Evolutionary conservation across 2,797 vertebrate genomes (phyloP).

Genomic region (Trichosurus vulpecula): DNA sequence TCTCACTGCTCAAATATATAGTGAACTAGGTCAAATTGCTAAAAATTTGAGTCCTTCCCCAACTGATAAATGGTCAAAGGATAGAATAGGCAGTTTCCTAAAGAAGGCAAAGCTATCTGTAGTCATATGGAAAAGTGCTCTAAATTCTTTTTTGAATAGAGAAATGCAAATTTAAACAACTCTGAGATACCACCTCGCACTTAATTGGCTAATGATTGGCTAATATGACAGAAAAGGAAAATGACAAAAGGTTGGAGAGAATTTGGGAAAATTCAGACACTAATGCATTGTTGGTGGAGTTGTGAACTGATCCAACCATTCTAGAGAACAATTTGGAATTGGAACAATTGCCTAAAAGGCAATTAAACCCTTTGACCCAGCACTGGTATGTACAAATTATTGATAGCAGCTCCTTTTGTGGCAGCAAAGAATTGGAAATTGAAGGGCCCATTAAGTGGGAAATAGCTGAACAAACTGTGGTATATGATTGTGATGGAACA

Average conservation of each 20-base stretch:
- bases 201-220: too few relatives aligned
- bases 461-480: not conserved
- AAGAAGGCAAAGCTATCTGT: not conserved
- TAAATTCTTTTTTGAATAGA: not conserved
- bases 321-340: not conserved
- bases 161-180: not conserved
- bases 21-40: not conserved
- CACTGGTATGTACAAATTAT: not conserved
- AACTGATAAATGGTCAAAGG: not conserved
- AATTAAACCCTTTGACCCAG: not conserved
- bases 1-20: too few relatives aligned
- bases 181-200: too few relatives aligned
- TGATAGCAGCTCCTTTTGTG: not conserved
- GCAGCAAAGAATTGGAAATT: not conserved
- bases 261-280: not conserved
- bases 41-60: too few relatives aligned
- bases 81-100: not conserved
- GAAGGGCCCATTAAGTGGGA: not conserved
- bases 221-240: not conserved
- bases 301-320: not conserved
- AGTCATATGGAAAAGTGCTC: not conserved
- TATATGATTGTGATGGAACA: not conserved
- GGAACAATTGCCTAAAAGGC: not conserved
- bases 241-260: not conserved
- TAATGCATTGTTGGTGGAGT: not conserved